phyloP scores from a whole-genome alignment of 2,113 vertebrate species.

The Pterocles orientalis region DNA sequence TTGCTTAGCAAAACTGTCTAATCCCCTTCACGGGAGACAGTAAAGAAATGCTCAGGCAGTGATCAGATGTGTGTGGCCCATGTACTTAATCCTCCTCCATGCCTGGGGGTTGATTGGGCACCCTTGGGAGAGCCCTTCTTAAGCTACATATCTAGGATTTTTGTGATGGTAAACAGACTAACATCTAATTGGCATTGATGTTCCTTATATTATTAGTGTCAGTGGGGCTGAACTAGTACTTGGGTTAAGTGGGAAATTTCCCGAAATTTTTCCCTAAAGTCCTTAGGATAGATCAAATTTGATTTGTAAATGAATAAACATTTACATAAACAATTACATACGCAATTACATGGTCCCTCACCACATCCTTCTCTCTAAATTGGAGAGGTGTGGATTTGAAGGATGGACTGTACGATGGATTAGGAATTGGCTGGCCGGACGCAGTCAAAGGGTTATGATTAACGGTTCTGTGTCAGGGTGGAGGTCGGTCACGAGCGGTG shows the following conservation, averaged over 20 bases:
- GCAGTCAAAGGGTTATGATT: too few species aligned
- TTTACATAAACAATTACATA: too few species aligned
- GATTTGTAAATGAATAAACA: not conserved
- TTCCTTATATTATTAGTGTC: not conserved
- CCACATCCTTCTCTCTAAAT: too few species aligned
- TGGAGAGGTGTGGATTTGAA: too few species aligned
- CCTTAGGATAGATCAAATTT: not conserved
- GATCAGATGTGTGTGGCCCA: not conserved
- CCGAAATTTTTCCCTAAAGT: not conserved
- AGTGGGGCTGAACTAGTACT: not conserved
- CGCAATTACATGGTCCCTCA: too few species aligned
- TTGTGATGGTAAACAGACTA: not conserved
- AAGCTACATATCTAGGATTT: not conserved
- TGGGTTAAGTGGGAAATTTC: not conserved
- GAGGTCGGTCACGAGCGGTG: too few species aligned
- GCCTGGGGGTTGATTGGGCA: rapidly evolving
- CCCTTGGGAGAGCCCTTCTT: not conserved
- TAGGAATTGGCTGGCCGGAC: too few species aligned
- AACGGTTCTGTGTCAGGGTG: too few species aligned
- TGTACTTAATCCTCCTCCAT: rapidly evolving
- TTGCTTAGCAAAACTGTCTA: not conserved
- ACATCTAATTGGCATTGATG: not conserved
- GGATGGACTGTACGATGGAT: too few species aligned
- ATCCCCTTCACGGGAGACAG: not conserved
- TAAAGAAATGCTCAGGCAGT: not conserved